Evolutionary conservation across 2,888 invertebrate species (phyloP).

Genomic region (Conchocele bisecta): DNA sequence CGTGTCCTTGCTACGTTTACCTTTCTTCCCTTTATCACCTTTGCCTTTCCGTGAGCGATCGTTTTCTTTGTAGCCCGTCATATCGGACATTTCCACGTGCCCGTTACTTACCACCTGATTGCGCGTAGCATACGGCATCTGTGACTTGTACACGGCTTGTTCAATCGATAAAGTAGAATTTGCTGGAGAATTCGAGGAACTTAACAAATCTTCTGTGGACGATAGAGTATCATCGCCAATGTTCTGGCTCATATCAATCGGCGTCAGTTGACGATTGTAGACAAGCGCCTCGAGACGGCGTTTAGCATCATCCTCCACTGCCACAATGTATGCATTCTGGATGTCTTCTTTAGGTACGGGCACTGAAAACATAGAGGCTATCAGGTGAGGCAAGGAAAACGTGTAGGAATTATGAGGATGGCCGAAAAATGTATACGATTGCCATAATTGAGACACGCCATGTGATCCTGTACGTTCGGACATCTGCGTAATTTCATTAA

Average conservation of each 20-base stretch:
- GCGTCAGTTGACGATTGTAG: conserved; percentile 95
- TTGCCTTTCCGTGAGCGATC: conserved; percentile 60
- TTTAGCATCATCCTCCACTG: conserved; percentile 96
- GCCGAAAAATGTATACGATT: too few relatives aligned
- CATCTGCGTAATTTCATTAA: too few relatives aligned
- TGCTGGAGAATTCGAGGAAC: conserved; percentile 36
- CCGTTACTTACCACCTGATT: conserved; percentile 57
- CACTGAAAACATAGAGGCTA: too few relatives aligned
- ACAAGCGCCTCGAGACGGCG: conserved; percentile 96
- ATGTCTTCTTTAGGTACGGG: conserved; percentile 81
- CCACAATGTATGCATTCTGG: conserved; percentile 99
- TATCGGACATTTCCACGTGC: conserved; percentile 64
- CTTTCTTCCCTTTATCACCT: conserved; percentile 58
- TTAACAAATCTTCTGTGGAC: conserved; percentile 33
- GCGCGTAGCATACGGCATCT: conserved; percentile 58
- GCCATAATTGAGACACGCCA: too few relatives aligned
- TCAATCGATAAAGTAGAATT: conserved; percentile 58
- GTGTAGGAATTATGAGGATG: too few relatives aligned
- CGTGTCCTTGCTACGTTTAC: conserved; percentile 52
- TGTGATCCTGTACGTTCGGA: too few relatives aligned
- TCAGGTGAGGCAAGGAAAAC: too few relatives aligned
- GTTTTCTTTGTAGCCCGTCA: conserved; percentile 63
- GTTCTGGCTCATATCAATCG: conserved; percentile 94
- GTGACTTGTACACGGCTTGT: conserved; percentile 46
- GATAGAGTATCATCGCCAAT: conserved; percentile 81